These are phyloP conservation scores for Aplysina aerophoba DNA, from an alignment of 37 sponge, comb jelly and placozoan genomes.

Conservation along the genomic window DNA sequence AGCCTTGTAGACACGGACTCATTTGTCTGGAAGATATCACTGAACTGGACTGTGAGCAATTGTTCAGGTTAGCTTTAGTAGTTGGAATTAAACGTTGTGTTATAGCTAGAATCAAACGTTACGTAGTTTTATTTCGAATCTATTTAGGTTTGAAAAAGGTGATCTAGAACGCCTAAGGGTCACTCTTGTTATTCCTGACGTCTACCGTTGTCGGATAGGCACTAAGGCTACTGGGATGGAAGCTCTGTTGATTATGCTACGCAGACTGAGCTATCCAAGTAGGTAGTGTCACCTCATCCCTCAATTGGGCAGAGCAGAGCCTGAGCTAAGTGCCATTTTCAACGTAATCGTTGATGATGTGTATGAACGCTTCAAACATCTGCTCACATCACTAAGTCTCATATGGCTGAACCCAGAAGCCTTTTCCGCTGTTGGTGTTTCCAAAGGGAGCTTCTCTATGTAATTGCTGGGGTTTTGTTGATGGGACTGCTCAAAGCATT, in stretches of 20 bases:
- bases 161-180: neutral
- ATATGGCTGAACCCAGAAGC: slow-evolving; percentile 8
- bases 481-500: neutral
- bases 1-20: neutral
- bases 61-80: neutral
- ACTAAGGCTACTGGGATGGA: neutral
- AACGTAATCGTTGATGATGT: slow-evolving; percentile 1
- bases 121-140: neutral
- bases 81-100: neutral
- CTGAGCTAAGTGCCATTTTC: too few species aligned
- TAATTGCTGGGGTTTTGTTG: slow-evolving; percentile 19
- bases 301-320: neutral
- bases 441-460: neutral
- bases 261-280: neutral
- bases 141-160: neutral
- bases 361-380: neutral
- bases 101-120: neutral
- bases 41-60: neutral
- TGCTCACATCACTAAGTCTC: neutral
- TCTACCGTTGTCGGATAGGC: neutral
- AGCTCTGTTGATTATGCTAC: neutral
- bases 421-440: neutral
- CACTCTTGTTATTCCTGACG: neutral
- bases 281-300: neutral
- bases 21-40: neutral